A percentile compares a stretch with the other conserved stretches of the same genome.
Evolutionary conservation across 2,888 invertebrate genomes (phyloP).

Genomic region (Antheraea assamensis): DNA sequence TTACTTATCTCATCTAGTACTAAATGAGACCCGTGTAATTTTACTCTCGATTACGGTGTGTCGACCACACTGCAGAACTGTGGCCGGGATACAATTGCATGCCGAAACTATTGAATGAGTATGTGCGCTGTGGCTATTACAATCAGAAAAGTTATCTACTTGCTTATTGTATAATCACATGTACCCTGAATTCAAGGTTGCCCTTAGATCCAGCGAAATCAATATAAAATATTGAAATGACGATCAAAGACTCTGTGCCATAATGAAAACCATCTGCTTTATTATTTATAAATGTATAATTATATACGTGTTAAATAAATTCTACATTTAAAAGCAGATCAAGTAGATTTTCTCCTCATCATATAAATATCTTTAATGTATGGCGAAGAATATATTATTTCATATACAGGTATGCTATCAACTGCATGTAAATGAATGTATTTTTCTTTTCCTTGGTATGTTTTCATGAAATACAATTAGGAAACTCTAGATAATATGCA

Average conservation of each 20-base stretch:
- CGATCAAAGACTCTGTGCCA: no score
- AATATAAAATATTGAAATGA: background rate
- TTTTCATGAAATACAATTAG: background rate
- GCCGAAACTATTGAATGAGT: slow-evolving; percentile 13
- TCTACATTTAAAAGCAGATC: no score
- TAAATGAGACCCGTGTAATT: slow-evolving; percentile 1
- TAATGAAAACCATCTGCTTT: no score
- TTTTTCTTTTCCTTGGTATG: background rate
- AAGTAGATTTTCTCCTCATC: no score
- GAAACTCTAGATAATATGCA: background rate
- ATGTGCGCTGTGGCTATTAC: slow-evolving; percentile 3
- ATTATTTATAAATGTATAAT: no score
- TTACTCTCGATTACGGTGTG: slow-evolving; percentile 8
- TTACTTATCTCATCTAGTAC: slow-evolving; percentile 6
- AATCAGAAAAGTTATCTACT: background rate
- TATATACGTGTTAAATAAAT: no score
- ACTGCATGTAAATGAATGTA: background rate
- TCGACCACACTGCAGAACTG: slow-evolving; percentile 15
- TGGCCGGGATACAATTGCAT: slow-evolving; percentile 7
- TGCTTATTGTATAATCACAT: background rate
- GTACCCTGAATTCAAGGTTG: background rate
- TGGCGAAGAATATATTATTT: background rate
- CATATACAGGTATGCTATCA: background rate
- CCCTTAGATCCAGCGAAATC: background rate
- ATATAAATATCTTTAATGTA: background rate